A percentile compares a stretch with the other conserved stretches of the same genome.
Evolutionary conservation across 2,113 vertebrate genomes (phyloP).

Genomic region (Panurus biarmicus): DNA sequence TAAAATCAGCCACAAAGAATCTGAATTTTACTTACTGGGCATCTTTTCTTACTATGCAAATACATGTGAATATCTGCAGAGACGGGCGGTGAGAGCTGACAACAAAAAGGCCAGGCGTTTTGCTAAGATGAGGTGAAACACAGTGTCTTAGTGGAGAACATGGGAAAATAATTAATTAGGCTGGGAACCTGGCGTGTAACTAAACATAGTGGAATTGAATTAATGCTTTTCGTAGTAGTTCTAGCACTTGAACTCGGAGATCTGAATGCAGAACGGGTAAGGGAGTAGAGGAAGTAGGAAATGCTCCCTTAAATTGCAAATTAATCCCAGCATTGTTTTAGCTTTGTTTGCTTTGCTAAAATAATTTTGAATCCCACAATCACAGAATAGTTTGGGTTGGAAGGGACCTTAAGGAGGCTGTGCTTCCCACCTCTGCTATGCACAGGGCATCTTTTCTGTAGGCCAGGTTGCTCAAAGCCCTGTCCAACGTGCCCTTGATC

Average conservation of each 20-base stretch:
- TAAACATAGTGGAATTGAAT: not conserved
- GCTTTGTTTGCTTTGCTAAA: not conserved
- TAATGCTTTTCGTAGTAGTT: not conserved
- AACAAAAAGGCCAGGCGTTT: not conserved
- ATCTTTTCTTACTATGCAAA: not conserved
- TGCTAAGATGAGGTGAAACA: not conserved
- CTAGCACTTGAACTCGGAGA: not conserved
- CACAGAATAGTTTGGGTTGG: not conserved
- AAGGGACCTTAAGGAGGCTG: not conserved
- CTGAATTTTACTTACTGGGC: not conserved
- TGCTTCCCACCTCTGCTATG: not conserved
- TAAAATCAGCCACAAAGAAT: not conserved
- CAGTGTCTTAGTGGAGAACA: not conserved
- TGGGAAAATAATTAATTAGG: not conserved
- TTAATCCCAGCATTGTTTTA: not conserved
- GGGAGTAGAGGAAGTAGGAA: not conserved
- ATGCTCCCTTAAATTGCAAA: not conserved
- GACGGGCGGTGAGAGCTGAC: not conserved
- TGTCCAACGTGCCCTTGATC: not conserved
- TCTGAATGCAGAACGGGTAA: not conserved
- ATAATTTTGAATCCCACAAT: not conserved
- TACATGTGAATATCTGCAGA: not conserved
- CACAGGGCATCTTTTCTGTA: not conserved
- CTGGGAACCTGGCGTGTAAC: not conserved
- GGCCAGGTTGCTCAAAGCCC: not conserved